These are phyloP conservation scores for Ophiothrix spiculata DNA, from an alignment of 35 echinoderm and acorn worm genomes.

Conservation along the genomic window DNA sequence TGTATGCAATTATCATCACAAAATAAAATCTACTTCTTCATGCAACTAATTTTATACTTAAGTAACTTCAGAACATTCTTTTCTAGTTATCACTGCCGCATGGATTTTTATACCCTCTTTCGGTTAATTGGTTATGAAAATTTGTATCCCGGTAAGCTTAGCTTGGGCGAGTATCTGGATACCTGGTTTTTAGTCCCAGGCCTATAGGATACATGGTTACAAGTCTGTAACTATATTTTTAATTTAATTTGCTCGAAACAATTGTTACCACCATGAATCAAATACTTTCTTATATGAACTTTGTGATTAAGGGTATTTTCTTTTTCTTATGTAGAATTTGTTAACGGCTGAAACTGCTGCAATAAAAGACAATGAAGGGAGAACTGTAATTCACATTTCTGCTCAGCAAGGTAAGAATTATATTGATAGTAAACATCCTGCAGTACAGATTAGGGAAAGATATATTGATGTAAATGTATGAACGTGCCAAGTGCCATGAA, in stretches of 20 bases:
- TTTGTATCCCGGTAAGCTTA: no score
- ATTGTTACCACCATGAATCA: background rate
- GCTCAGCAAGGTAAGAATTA: slow-evolving; percentile 67
- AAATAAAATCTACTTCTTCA: background rate
- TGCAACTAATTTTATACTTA: background rate
- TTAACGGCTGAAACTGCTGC: slow-evolving; percentile 77
- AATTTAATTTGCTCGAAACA: no score
- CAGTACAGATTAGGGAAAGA: no score
- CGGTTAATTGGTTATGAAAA: no score
- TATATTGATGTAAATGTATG: no score
- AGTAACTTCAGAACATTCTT: background rate
- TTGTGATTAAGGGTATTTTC: background rate
- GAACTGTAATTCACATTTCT: slow-evolving; percentile 72
- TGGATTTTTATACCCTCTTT: no score
- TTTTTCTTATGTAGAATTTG: slow-evolving; percentile 56
- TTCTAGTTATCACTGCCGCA: no score
- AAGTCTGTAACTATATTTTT: background rate
- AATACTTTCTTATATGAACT: background rate
- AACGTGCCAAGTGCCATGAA: no score
- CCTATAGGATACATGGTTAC: background rate
- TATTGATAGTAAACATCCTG: no score
- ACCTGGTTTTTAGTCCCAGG: no score
- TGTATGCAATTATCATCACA: no score
- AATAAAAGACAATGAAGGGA: slow-evolving; percentile 70
- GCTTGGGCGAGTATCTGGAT: no score